A percentile compares a stretch with the other conserved stretches of the same genome.
phyloP scores from a whole-genome alignment of 2,797 vertebrate species.

The Erethizon dorsatum region DNA sequence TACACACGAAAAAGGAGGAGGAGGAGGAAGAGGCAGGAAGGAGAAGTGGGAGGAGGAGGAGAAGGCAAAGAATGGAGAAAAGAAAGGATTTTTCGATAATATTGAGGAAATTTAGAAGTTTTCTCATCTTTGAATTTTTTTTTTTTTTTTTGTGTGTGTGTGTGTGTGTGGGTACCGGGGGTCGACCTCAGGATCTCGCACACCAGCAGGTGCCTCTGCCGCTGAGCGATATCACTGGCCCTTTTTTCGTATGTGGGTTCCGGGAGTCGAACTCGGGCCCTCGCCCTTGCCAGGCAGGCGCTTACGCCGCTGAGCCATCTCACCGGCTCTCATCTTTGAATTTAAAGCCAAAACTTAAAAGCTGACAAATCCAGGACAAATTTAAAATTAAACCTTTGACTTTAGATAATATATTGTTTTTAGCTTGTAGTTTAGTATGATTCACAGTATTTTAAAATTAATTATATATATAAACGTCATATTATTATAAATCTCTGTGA shows the following conservation, averaged over 20 bases:
- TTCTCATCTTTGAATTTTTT: conserved; percentile 11
- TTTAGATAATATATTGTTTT: background rate
- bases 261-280: too few species aligned
- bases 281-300: too few species aligned
- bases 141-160: too few species aligned
- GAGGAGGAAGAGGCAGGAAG: background rate
- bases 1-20: background rate
- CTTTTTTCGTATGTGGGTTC: too few species aligned
- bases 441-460: background rate
- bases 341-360: conserved; percentile 9
- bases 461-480: background rate
- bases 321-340: background rate
- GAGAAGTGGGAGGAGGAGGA: background rate
- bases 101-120: conserved; percentile 13
- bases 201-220: too few species aligned
- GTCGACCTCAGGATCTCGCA: too few species aligned
- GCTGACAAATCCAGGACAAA: background rate
- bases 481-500: background rate
- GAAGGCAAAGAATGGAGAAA: too few species aligned
- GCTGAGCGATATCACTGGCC: too few species aligned
- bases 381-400: conserved; percentile 42
- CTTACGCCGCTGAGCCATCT: too few species aligned
- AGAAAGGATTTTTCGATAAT: background rate
- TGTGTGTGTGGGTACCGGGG: too few species aligned
- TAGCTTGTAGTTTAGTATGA: background rate